phyloP scores from a whole-genome alignment of 2,797 vertebrate genomes.

The Petrocephalus schoutedeni region DNA sequence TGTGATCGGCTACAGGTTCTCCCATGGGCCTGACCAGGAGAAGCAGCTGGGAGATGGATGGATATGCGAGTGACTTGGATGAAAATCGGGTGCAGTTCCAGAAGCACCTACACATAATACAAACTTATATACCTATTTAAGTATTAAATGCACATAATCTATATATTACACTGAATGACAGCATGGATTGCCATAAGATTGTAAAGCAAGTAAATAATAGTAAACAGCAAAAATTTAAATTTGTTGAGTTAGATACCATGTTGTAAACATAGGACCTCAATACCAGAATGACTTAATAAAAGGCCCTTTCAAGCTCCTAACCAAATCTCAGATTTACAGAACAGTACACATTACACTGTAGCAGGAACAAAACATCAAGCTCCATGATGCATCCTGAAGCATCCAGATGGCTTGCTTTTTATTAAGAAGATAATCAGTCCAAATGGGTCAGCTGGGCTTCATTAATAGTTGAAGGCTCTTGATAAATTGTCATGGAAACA shows the following conservation, averaged over 20 bases:
- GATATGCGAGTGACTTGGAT: not conserved
- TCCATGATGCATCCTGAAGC: not conserved
- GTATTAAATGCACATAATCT: not conserved
- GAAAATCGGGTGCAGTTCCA: too few relatives aligned
- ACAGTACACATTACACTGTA: not conserved
- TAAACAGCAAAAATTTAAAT: not conserved
- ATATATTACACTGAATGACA: not conserved
- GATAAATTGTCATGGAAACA: constrained; percentile 12
- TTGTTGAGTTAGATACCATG: not conserved
- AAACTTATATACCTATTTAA: not conserved
- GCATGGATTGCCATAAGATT: not conserved
- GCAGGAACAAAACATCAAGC: not conserved
- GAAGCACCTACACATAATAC: not conserved
- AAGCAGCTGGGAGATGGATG: not conserved
- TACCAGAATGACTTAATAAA: not conserved
- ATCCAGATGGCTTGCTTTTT: not conserved
- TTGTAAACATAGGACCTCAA: not conserved
- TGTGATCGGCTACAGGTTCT: not conserved
- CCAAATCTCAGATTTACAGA: not conserved
- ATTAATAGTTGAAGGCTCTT: constrained; percentile 6
- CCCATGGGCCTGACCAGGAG: not conserved
- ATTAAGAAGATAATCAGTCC: constrained; percentile 14
- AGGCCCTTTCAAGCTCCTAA: not conserved
- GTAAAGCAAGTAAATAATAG: not conserved
- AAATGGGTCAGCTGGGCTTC: constrained; percentile 4